Conservation (phyloP, 2,888 invertebrate species). For the Xanthia icteritia region DNA sequence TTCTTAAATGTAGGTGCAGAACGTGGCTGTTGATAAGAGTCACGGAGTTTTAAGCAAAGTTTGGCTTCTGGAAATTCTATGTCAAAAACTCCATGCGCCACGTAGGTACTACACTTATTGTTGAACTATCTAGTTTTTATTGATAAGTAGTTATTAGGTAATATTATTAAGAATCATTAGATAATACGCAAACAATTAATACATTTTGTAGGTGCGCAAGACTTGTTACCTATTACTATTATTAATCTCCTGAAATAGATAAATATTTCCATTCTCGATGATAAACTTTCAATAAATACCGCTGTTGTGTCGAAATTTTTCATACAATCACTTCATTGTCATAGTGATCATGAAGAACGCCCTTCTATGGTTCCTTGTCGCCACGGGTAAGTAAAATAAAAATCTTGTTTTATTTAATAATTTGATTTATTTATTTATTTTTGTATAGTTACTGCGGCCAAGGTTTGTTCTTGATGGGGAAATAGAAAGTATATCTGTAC, state of each 20-base stretch:
- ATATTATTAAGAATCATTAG: neutral
- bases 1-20: neutral
- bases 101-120: neutral
- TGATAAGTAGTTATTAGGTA: neutral
- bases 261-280: conserved; percentile 18
- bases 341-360: conserved; percentile 40
- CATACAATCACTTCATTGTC: neutral
- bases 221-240: neutral
- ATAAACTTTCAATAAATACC: conserved; percentile 55
- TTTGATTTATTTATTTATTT: too few relatives aligned
- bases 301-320: neutral
- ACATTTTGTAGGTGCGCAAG: neutral
- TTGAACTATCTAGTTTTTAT: neutral
- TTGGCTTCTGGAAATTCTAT: neutral
- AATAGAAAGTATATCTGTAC: too few relatives aligned
- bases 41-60: neutral
- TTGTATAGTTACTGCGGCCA: too few relatives aligned
- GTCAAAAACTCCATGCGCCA: neutral
- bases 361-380: conserved; percentile 32
- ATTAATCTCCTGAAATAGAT: conserved; percentile 25
- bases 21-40: neutral
- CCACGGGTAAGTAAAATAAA: conserved; percentile 39
- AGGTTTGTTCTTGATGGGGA: too few relatives aligned
- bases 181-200: neutral
- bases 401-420: neutral